Percentiles rank a stretch among this genome's conserved stretches.
These are phyloP conservation scores for Chloroceryle aenea DNA, from an alignment of 2,113 vertebrate species.

Conservation along the genomic window DNA sequence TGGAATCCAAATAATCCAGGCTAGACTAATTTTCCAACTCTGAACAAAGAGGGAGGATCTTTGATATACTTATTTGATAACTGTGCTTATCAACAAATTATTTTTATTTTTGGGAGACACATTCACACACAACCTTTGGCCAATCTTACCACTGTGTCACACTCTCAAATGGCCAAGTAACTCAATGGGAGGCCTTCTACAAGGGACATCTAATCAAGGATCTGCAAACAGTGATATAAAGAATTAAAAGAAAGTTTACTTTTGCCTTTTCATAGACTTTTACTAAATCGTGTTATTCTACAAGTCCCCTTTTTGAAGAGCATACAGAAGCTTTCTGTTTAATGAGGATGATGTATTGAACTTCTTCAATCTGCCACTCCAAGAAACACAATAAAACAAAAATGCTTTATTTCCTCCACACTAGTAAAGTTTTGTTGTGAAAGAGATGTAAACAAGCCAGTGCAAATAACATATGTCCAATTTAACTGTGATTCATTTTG, in stretches of 20 bases:
- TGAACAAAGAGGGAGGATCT: not conserved
- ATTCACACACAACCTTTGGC: not conserved
- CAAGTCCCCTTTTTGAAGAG: not conserved
- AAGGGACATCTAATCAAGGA: not conserved
- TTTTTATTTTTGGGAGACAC: not conserved
- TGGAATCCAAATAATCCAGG: not conserved
- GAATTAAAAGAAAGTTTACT: not conserved
- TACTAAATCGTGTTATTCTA: not conserved
- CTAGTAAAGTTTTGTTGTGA: not conserved
- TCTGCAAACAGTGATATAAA: not conserved
- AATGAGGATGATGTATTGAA: not conserved
- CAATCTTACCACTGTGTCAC: not conserved
- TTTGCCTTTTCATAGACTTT: not conserved
- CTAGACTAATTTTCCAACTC: not conserved
- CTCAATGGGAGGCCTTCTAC: not conserved
- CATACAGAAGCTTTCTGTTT: not conserved
- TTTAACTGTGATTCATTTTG: not conserved
- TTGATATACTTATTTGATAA: not conserved
- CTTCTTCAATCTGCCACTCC: not conserved
- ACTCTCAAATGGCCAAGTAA: rapidly evolving
- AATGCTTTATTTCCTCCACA: not conserved
- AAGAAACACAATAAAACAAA: not conserved
- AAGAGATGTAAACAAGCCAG: not conserved
- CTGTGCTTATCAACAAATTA: not conserved
- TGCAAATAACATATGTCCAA: not conserved